A percentile compares a stretch with the other conserved stretches of the same genome.
Evolutionary conservation across 2,888 invertebrate genomes (phyloP).

Genomic region (Scaptodrosophila latifasciaeformis): DNA sequence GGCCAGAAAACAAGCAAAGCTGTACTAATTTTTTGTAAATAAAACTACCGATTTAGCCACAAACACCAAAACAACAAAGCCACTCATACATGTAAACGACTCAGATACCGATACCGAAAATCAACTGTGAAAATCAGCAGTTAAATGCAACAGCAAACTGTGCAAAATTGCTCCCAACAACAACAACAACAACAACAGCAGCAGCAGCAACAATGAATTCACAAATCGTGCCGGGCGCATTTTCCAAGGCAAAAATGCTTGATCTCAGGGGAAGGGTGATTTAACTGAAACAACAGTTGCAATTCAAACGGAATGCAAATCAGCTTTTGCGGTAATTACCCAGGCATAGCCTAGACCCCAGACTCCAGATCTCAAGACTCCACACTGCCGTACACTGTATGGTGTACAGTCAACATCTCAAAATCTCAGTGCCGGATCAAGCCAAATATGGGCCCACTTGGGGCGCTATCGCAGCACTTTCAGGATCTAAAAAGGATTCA

Average conservation of each 20-base stretch:
- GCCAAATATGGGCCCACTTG: too few species aligned
- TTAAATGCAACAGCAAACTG: conserved; percentile 37
- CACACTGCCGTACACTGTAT: too few species aligned
- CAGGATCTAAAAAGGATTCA: too few species aligned
- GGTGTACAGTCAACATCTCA: conserved; percentile 7
- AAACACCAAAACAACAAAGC: conserved; percentile 25
- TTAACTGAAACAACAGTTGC: conserved; percentile 63
- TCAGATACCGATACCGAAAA: conserved; percentile 39
- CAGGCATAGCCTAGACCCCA: conserved; percentile 3
- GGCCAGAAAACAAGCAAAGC: conserved; percentile 57
- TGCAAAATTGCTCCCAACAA: conserved; percentile 58
- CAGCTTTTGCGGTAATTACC: conserved; percentile 62
- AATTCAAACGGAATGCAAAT: conserved; percentile 73
- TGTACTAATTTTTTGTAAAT: conserved; percentile 70
- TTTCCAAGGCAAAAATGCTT: conserved; percentile 34
- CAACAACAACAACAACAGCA: conserved; percentile 20
- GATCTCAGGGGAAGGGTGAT: neutral
- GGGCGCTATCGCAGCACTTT: too few species aligned
- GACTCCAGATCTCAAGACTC: too few species aligned
- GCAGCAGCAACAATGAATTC: conserved; percentile 36
- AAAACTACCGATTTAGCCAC: conserved; percentile 65
- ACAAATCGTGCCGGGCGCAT: conserved; percentile 55
- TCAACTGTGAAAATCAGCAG: conserved; percentile 59
- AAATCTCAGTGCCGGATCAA: too few species aligned
- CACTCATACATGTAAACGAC: too few species aligned